These are phyloP conservation scores for Epiblema foenella DNA, from an alignment of 2,888 invertebrate species.

Conservation along the genomic window DNA sequence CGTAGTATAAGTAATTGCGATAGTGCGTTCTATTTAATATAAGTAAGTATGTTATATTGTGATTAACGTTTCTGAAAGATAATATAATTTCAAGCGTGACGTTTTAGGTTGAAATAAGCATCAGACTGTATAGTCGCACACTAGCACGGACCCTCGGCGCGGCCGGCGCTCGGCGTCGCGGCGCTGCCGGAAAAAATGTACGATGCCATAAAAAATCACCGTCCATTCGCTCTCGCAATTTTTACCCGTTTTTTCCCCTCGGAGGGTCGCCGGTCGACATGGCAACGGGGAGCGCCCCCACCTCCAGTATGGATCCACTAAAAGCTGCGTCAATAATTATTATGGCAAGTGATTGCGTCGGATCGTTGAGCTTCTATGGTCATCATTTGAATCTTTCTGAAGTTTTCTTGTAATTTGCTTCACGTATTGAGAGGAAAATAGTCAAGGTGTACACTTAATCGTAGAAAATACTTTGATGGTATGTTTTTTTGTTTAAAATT, in stretches of 20 bases:
- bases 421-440: no score
- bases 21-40: no score
- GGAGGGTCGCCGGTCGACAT: conserved; percentile 79
- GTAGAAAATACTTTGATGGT: no score
- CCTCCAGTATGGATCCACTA: conserved; percentile 59
- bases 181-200: conserved; percentile 80
- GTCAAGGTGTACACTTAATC: no score
- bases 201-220: conserved; percentile 84
- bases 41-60: no score
- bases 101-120: neutral
- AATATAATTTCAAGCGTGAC: neutral
- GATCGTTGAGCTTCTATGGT: conserved; percentile 15
- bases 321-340: conserved; percentile 80
- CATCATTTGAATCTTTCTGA: conserved; percentile 15
- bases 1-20: no score
- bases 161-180: conserved; percentile 62
- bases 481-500: no score
- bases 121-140: conserved; percentile 65
- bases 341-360: conserved; percentile 56
- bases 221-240: conserved; percentile 81
- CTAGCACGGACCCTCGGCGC: conserved; percentile 52
- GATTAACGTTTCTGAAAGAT: no score
- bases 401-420: neutral
- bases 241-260: conserved; percentile 85
- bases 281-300: conserved; percentile 69